These are phyloP conservation scores for Bradysia coprophila DNA, from an alignment of 1,140 invertebrate species.

Conservation along the genomic window DNA sequence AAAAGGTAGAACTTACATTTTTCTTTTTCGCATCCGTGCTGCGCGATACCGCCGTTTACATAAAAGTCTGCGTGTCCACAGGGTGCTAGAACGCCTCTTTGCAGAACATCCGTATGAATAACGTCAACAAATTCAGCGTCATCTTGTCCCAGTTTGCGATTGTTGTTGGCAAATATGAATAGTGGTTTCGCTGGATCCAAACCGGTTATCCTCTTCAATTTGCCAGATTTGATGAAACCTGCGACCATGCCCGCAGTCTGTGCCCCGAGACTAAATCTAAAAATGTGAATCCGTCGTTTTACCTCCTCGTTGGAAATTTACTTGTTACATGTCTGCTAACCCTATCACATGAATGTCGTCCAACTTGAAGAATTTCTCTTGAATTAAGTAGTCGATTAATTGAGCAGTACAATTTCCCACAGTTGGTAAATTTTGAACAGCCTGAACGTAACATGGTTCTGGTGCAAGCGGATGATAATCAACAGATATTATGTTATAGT, in stretches of 20 bases:
- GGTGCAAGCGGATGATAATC: conserved; percentile 33
- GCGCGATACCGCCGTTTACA: conserved; percentile 72
- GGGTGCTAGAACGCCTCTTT: conserved; percentile 27
- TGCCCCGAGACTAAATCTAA: conserved; percentile 77
- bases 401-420: conserved; percentile 36
- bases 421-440: conserved; percentile 30
- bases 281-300: no score
- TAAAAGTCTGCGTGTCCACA: conserved; percentile 59
- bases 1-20: neutral
- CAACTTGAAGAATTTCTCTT: conserved; percentile 29
- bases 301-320: no score
- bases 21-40: conserved; percentile 48
- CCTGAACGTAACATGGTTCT: conserved; percentile 34
- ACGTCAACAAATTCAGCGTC: conserved; percentile 35
- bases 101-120: conserved; percentile 41
- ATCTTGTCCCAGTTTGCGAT: conserved; percentile 28
- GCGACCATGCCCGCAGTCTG: conserved; percentile 70
- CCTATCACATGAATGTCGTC: conserved; percentile 67
- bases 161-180: conserved; percentile 25
- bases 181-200: conserved; percentile 38
- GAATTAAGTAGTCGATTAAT: conserved; percentile 39
- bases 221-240: conserved; percentile 29
- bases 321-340: neutral
- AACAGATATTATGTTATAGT: conserved; percentile 39
- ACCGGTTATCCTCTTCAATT: conserved; percentile 31